A percentile compares a stretch with the other conserved stretches of the same genome.
Conservation (phyloP, 2,797 vertebrate species). For the Galaxias olidus region DNA sequence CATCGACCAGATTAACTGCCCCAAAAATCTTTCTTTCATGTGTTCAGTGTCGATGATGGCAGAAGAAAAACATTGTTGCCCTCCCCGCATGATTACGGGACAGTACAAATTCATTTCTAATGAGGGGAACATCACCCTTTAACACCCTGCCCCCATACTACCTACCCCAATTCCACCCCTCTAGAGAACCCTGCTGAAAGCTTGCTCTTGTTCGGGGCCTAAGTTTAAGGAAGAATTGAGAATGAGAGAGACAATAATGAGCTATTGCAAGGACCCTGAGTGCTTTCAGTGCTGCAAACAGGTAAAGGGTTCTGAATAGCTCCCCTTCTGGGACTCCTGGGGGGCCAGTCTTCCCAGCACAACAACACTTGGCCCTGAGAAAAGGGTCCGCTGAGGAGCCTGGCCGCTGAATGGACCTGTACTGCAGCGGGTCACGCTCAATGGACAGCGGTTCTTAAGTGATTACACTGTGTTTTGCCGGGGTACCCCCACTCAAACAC, state of each 20-base stretch:
- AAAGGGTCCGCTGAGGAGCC: conserved; percentile 74
- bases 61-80: conserved; percentile 91
- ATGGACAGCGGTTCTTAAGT: conserved; percentile 77
- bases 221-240: conserved; percentile 87
- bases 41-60: no score
- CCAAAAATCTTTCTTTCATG: conserved; percentile 89
- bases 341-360: conserved; percentile 89
- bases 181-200: conserved; percentile 71
- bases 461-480: conserved; percentile 85
- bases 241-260: conserved; percentile 86
- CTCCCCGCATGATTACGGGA: conserved; percentile 89
- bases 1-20: conserved; percentile 95
- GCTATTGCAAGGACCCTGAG: conserved; percentile 89
- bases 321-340: conserved; percentile 87
- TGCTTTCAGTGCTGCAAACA: conserved; percentile 88
- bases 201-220: conserved; percentile 82
- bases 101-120: conserved; percentile 90
- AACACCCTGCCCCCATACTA: conserved; percentile 72
- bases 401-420: conserved; percentile 77
- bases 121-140: conserved; percentile 88
- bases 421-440: conserved; percentile 62
- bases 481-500: conserved; percentile 48
- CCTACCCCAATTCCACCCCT: conserved; percentile 28
- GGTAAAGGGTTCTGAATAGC: conserved; percentile 90
- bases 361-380: conserved; percentile 83